These are phyloP conservation scores for Colossoma macropomum DNA, from an alignment of 2,113 vertebrate species.

Conservation along the genomic window DNA sequence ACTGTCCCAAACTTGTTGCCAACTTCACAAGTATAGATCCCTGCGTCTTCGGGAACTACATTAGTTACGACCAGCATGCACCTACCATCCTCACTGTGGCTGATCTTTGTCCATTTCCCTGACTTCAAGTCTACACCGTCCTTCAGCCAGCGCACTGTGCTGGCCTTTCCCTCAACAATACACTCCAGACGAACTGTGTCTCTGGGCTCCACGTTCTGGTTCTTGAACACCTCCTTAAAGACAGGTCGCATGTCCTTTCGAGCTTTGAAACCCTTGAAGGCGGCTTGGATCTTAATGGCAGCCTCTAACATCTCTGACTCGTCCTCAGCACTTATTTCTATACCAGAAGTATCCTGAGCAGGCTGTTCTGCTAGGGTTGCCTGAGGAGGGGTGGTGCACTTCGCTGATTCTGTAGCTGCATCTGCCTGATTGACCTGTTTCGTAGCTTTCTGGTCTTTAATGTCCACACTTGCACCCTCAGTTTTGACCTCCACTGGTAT, in stretches of 20 bases:
- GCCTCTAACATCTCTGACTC: constrained; percentile 84
- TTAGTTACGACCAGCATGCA: constrained; percentile 84
- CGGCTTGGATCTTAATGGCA: constrained; percentile 91
- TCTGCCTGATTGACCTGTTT: constrained; percentile 38
- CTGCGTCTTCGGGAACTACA: constrained; percentile 78
- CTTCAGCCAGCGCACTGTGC: constrained; percentile 84
- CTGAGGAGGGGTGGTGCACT: neutral
- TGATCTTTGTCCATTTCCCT: constrained; percentile 78
- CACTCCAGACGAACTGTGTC: constrained; percentile 82
- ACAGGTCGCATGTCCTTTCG: constrained; percentile 87
- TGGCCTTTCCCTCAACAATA: constrained; percentile 81
- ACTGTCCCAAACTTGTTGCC: constrained; percentile 84
- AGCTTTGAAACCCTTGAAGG: constrained; percentile 92
- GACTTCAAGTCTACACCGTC: constrained; percentile 78
- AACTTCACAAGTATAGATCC: constrained; percentile 88
- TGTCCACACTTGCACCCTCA: constrained; percentile 71
- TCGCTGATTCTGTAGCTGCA: constrained; percentile 50
- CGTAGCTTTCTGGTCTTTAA: constrained; percentile 73
- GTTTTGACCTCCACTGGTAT: constrained; percentile 58
- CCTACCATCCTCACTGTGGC: constrained; percentile 79
- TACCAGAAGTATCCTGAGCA: constrained; percentile 59
- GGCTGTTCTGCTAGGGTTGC: neutral
- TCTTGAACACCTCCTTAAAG: constrained; percentile 86
- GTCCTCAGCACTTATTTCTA: constrained; percentile 59
- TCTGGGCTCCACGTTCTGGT: constrained; percentile 78